Evolutionary conservation across 2,113 vertebrate genomes (phyloP), one percentile per base, ranked within the genome.

Genomic region (Myiagra hebetior): DNA sequence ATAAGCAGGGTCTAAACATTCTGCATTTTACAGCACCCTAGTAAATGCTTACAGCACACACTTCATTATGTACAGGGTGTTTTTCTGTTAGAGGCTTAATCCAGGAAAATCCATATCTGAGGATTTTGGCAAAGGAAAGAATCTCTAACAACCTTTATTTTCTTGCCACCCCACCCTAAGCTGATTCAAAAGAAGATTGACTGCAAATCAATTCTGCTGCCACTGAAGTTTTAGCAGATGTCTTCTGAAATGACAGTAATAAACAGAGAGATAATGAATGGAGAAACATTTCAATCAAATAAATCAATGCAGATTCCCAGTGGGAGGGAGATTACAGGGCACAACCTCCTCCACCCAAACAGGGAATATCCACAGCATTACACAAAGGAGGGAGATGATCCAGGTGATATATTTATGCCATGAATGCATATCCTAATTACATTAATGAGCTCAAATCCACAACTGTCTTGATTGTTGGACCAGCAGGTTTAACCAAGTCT

Each of bases 241-340:
- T 55, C 69, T 72, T 37, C 77, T 62, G 73, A 81, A 64, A 85
- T 52, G 41, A 20, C 69, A 70, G 56, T 3, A 68, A 81, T 31
- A 52, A 93, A 77, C 42, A 78, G 11, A 27, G 52, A 39, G 70
- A 28, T 63, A 87, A 79, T 55, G 22, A 93, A 90, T 7, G n/a
- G 59, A 74, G 37, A 73, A 64, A 57, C 9, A 0, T 49, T 78
- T 57, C 42, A 44, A 47, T 37, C 56, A 56, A 56, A 73, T 56
- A 64, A 50, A 76, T 80, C 90, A 84, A 24, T 64, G 81, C 37
- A 56, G 44, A 65, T 44, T 77, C 87, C 77, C 81, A 69, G 72
- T 2, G 63, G 44, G 65, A 72, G 41, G 79, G 57, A 86, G 59
- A 80, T 57, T 2, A 59, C 33, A 74, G 52, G 49, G 46, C 73